These are phyloP conservation scores for Pitangus sulphuratus DNA, from an alignment of 2,797 vertebrate genomes.

Conservation along the genomic window DNA sequence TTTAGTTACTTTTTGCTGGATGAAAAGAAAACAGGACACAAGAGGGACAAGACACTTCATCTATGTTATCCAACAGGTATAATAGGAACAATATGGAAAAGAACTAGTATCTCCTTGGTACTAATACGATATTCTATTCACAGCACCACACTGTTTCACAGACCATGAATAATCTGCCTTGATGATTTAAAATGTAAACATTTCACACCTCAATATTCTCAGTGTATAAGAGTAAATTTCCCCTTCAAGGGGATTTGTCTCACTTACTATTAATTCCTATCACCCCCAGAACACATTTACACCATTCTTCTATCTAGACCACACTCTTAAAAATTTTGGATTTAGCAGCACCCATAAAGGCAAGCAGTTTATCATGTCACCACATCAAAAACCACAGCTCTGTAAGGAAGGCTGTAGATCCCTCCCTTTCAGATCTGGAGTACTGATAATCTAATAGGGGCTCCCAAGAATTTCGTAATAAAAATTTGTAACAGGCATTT, in stretches of 20 bases:
- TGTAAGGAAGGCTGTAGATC: background rate
- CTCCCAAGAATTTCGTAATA: background rate
- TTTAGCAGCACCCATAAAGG: background rate
- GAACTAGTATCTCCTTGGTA: background rate
- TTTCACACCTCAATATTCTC: background rate
- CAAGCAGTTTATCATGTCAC: background rate
- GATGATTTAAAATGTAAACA: background rate
- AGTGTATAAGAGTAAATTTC: background rate
- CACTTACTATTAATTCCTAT: background rate
- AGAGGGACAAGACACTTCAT: background rate
- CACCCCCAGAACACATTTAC: background rate
- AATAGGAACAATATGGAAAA: background rate
- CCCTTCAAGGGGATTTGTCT: background rate
- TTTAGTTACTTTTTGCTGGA: background rate
- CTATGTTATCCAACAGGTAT: background rate
- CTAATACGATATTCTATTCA: background rate
- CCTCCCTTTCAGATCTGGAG: background rate
- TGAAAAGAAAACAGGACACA: background rate
- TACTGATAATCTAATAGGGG: background rate
- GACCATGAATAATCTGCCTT: background rate
- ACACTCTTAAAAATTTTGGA: background rate
- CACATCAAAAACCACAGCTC: background rate
- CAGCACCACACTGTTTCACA: background rate
- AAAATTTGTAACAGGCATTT: background rate
- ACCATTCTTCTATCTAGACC: background rate